Base-by-base conservation (phyloP, 2,888 invertebrate genomes). In the Drosophila sordidapex region DNA sequence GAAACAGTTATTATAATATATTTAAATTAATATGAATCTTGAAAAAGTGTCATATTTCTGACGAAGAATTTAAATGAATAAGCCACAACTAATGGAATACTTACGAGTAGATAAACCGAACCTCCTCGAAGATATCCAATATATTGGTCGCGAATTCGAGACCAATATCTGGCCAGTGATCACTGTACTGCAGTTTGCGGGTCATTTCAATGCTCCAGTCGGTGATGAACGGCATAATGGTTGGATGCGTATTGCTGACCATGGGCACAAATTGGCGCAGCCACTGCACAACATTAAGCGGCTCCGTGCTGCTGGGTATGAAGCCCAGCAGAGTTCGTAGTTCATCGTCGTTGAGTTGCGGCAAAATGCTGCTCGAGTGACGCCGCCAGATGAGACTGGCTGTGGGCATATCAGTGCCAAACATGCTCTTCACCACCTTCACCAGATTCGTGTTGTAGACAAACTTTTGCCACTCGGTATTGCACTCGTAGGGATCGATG, bases 91-190 rank as follows among this genome's bases (percentile, higher is more conserved):
- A 13, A 25, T 29, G 27, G 11, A 27, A 21, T 33, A 85, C 91
- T 83, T 76, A 93, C 90, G 92, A 91, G 70, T 91, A 91, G n/a
- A 93, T 83, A 66, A 93, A 93, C 53, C 91, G 78, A 51, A 91
- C 81, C 70, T 93, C 92, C 63, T 92, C 91, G 60, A 92, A 93
- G 21, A 93, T 93, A 31, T 90, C 89, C 5, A 89, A 70, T 13
- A 93, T 90, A 83, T 92, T 92, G 3, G 91, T 91, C 0, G 90
- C 82, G 74, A 93, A 93, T 70, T 93, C 93, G n/a, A 93, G 70
- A 1, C 93, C 93, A 73, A 93, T 92, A 40, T 92, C 92, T 6
- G 93, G 93, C 93, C 93, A 93, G 77, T 91, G 89, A 15, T 91
- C 87, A 6, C 91, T 90, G 57, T 88, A 92, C 79, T 93, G 93